A percentile compares a stretch with the other conserved stretches of the same genome.
phyloP scores from a whole-genome alignment of 2,113 vertebrate genomes.

The Phylloscopus trochilus region DNA sequence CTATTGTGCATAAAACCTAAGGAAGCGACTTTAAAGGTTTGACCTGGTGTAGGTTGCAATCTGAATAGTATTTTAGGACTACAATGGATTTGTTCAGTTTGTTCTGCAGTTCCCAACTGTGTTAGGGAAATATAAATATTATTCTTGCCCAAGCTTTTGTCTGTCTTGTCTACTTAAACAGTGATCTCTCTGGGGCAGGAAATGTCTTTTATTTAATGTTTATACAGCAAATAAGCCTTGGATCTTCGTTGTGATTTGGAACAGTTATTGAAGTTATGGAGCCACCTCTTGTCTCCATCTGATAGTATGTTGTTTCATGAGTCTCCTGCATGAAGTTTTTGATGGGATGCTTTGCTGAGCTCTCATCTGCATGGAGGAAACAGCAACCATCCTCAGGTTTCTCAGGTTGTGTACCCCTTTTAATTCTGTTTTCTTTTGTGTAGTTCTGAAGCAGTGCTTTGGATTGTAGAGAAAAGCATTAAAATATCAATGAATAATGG shows the following conservation, averaged over 20 bases:
- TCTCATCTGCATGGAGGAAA: background rate
- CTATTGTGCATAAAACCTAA: background rate
- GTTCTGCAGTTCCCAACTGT: background rate
- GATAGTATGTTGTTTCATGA: background rate
- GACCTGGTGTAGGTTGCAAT: background rate
- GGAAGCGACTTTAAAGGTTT: background rate
- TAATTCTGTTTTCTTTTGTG: background rate
- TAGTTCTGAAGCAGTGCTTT: background rate
- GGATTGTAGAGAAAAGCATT: background rate
- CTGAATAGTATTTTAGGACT: background rate
- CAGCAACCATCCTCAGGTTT: background rate
- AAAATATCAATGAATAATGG: background rate
- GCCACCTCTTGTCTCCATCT: background rate
- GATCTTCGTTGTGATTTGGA: background rate
- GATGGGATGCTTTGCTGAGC: accelerated
- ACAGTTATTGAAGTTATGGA: background rate
- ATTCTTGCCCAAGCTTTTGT: constrained; percentile 4
- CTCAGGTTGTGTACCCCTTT: background rate
- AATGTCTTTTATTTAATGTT: background rate
- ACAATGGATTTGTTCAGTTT: background rate
- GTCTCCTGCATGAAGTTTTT: background rate
- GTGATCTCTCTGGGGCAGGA: background rate
- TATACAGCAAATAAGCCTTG: background rate
- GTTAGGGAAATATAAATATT: constrained; percentile 14
- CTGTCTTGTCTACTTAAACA: background rate